Evolutionary conservation across 2,113 vertebrate genomes (phyloP), one percentile per base, ranked within the genome.

Genomic region (Alectura lathami): DNA sequence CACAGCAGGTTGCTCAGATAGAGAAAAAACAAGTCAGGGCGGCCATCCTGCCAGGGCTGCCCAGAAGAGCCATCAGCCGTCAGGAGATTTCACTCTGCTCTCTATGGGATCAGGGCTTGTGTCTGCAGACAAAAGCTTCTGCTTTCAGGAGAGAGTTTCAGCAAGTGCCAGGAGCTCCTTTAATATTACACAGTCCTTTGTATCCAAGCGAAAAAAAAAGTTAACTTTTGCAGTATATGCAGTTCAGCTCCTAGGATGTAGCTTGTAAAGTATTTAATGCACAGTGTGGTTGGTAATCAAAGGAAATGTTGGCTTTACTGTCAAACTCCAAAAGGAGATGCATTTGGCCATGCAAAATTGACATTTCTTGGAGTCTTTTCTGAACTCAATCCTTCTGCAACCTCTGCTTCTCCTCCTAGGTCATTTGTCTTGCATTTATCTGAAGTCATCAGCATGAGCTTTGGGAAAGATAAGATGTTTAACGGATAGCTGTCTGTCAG

Each of bases 261-360:
- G 47, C 32, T 54, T 53, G 23, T 26, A 16, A 78, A 85, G 24
- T 22, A 15, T 38, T 88, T 89, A 30, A 26, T 34, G 13, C 1
- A 0, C 22, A 17, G 8, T 10, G 21, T 0, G 0, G 20, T 8
- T 51, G 29, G 32, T 60, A 78, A 72, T 63, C 74, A 62, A 78
- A 70, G 15, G 34, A 13, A 79, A 74, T 68, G 42, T 9, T 56
- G 45, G 4, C 23, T 91, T 90, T 34, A 38, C 32, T 23, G 5
- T 53, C 62, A 48, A 63, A 45, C 24, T 34, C 64, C 54, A 57
- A 38, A n/a, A 24, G 29, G 51, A 74, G 50, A 20, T 60, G 11
- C 7, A 13, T 78, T 83, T 78, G 43, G 32, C 40, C 23, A 29
- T 12, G 2, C 34, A 29, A 1, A 1, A 6, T 0, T 30, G 30